Percentiles rank a stretch among this genome's conserved stretches.
Evolutionary conservation across 1,140 invertebrate genomes (phyloP).

Genomic region (Hycleus phaleratus): DNA sequence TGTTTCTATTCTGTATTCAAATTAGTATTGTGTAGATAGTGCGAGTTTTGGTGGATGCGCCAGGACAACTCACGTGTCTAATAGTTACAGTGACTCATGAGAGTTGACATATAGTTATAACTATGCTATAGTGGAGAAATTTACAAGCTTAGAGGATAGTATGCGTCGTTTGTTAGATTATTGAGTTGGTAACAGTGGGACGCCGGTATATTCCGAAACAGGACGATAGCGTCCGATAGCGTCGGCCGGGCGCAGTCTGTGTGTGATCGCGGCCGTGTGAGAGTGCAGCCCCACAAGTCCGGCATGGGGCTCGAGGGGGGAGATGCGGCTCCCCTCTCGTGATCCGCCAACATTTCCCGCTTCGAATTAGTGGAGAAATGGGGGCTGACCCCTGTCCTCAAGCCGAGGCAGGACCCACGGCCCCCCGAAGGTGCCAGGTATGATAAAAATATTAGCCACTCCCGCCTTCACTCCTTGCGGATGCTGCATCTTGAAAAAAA

Average conservation of each 20-base stretch:
- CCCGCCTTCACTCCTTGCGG: slow-evolving; percentile 21
- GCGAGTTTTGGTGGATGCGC: too few relatives aligned
- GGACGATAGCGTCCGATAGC: slow-evolving; percentile 27
- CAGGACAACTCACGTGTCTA: too few relatives aligned
- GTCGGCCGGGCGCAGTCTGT: slow-evolving; percentile 37
- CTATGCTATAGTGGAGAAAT: too few relatives aligned
- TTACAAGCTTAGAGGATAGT: too few relatives aligned
- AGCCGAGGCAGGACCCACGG: slow-evolving; percentile 83
- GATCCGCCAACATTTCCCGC: slow-evolving; percentile 80
- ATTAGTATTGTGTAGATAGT: too few relatives aligned
- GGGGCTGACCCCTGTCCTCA: slow-evolving; percentile 91
- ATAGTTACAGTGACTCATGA: too few relatives aligned
- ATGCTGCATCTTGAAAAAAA: slow-evolving; percentile 18
- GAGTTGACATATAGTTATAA: too few relatives aligned
- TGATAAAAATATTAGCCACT: slow-evolving; percentile 23
- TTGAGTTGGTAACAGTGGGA: slow-evolving; percentile 20
- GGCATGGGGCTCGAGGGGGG: slow-evolving; percentile 40
- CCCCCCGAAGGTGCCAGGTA: slow-evolving; percentile 67
- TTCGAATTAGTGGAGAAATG: slow-evolving; percentile 92
- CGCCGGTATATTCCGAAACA: slow-evolving; percentile 18
- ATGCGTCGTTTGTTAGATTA: too few relatives aligned
- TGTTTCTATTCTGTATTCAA: too few relatives aligned
- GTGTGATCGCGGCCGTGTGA: slow-evolving; percentile 36
- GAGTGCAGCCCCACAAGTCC: slow-evolving; percentile 36
- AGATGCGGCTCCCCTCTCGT: slow-evolving; percentile 40